Conservation (phyloP, 2,113 vertebrate genomes). For the Oxyruncus cristatus region DNA sequence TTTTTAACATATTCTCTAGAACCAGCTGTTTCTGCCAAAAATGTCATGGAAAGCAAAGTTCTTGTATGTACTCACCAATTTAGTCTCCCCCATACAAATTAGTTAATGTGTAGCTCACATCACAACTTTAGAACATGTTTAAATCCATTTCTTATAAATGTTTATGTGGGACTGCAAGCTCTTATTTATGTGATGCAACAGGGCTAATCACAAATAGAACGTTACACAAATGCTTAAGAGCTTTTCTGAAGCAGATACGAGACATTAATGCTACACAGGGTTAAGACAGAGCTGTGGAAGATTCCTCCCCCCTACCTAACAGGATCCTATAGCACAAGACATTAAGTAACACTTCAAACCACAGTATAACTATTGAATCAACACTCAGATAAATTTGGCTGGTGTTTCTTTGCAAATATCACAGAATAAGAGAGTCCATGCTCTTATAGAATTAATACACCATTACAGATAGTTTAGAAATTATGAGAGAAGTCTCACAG, state of each 20-base stretch:
- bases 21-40: neutral
- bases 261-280: neutral
- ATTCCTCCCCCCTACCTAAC: neutral
- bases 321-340: neutral
- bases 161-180: neutral
- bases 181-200: neutral
- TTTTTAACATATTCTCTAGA: neutral
- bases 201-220: neutral
- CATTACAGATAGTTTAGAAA: neutral
- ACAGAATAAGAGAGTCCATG: neutral
- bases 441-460: neutral
- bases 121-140: neutral
- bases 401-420: neutral
- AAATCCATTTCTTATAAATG: neutral
- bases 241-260: accelerated
- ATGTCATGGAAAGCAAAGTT: neutral
- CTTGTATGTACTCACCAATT: neutral
- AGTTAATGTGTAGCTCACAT: neutral
- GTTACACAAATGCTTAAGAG: neutral
- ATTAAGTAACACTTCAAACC: neutral
- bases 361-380: neutral
- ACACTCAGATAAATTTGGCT: neutral
- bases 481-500: neutral
- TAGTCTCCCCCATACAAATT: neutral
- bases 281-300: neutral